These are phyloP conservation scores for Papilio dardanus DNA, from an alignment of 1,140 invertebrate genomes.

Conservation along the genomic window DNA sequence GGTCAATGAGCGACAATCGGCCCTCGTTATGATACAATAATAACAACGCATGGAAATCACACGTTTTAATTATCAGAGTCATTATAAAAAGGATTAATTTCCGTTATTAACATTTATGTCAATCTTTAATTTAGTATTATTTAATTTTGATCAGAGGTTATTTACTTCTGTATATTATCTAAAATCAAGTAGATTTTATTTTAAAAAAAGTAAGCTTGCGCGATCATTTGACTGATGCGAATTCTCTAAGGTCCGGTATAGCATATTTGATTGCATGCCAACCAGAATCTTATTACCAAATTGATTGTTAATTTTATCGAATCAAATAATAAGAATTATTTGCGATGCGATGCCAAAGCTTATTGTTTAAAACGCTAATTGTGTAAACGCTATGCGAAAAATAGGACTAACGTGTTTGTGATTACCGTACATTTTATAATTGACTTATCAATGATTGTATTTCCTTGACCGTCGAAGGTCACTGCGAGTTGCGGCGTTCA, in stretches of 20 bases:
- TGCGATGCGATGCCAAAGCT: conserved; percentile 60
- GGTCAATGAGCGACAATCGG: conserved; percentile 27
- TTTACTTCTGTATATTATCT: conserved; percentile 2
- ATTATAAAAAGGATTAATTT: conserved; percentile 59
- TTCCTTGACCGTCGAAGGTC: conserved; percentile 76
- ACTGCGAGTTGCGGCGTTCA: conserved; percentile 60
- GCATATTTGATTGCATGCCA: not conserved
- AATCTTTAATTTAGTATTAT: not conserved
- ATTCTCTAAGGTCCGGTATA: conserved; percentile 16
- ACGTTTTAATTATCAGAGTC: conserved; percentile 55
- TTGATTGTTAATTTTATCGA: not conserved
- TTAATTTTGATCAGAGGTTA: not conserved
- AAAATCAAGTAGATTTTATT: not conserved
- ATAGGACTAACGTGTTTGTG: conserved; percentile 56
- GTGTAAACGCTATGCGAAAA: conserved; percentile 65
- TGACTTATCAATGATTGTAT: conserved; percentile 66
- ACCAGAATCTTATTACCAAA: not conserved
- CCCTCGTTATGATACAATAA: conserved; percentile 14
- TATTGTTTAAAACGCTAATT: conserved; percentile 47
- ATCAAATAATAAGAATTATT: not conserved
- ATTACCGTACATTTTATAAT: conserved; percentile 69
- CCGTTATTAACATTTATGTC: conserved; percentile 70
- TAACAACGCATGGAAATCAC: conserved; percentile 46
- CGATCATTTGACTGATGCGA: conserved; percentile 35
- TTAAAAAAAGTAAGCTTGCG: conserved; percentile 9